These are phyloP conservation scores for Bombus turneri DNA, from an alignment of 1,140 invertebrate species.

Conservation along the genomic window DNA sequence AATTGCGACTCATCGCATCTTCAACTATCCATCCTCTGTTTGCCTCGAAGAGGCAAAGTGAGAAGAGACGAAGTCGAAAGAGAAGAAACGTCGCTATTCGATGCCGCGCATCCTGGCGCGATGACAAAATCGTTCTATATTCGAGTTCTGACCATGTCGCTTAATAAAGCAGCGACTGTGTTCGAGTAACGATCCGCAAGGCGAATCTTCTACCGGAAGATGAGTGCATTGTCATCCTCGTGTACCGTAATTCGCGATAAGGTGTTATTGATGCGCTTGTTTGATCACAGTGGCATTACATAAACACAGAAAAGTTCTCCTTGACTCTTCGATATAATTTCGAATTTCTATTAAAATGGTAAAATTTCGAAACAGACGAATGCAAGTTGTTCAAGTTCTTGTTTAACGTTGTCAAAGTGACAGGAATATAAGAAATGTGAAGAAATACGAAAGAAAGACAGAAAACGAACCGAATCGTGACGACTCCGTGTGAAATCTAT, in stretches of 20 bases:
- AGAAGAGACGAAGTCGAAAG: background rate
- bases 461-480: background rate
- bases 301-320: background rate
- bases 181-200: background rate
- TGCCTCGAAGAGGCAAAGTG: background rate
- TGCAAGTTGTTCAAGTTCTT: background rate
- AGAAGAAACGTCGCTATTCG: background rate
- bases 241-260: background rate
- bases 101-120: conserved; percentile 26
- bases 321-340: too few relatives aligned
- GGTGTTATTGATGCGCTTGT: background rate
- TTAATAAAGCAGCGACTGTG: background rate
- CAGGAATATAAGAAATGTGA: too few relatives aligned
- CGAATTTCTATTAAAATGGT: background rate
- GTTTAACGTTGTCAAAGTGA: background rate
- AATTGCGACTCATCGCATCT: background rate
- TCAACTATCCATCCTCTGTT: background rate
- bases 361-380: background rate
- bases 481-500: background rate
- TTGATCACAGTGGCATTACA: background rate
- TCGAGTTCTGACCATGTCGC: background rate
- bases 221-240: background rate
- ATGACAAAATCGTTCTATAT: conserved; percentile 41
- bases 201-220: background rate
- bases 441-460: background rate